A percentile compares a stretch with the other conserved stretches of the same genome.
Conservation (phyloP, 1,140 invertebrate genomes). For the Archivesica marissinica region DNA sequence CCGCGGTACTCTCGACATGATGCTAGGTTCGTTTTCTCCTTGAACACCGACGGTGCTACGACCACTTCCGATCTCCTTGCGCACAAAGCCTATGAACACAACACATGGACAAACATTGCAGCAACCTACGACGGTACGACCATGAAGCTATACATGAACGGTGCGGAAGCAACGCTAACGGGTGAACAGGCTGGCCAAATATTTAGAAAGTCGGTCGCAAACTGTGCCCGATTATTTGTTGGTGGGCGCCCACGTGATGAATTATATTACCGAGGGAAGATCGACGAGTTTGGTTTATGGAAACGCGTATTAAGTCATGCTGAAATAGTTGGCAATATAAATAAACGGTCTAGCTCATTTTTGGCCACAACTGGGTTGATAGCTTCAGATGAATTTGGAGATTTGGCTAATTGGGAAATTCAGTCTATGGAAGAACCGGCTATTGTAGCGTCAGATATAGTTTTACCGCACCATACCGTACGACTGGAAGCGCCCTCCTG, state of each 20-base stretch:
- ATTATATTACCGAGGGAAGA: slow-evolving; percentile 46
- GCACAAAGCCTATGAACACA: slow-evolving; percentile 57
- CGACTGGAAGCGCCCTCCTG: slow-evolving; percentile 72
- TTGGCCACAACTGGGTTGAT: slow-evolving; percentile 10
- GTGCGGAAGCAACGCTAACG: slow-evolving; percentile 64
- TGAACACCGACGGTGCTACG: slow-evolving; percentile 61
- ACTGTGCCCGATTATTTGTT: slow-evolving; percentile 64
- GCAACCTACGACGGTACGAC: slow-evolving; percentile 65
- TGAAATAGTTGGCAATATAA: slow-evolving; percentile 50
- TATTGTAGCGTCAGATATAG: slow-evolving; percentile 63
- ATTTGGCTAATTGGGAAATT: slow-evolving; percentile 62
- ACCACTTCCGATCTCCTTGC: slow-evolving; percentile 43
- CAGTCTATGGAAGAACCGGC: slow-evolving; percentile 2
- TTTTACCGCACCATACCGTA: slow-evolving; percentile 60
- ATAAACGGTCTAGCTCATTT: neutral
- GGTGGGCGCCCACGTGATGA: slow-evolving; percentile 54
- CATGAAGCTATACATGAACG: slow-evolving; percentile 72
- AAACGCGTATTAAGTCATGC: slow-evolving; percentile 14
- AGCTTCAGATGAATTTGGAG: slow-evolving; percentile 63
- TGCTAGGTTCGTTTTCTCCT: slow-evolving; percentile 65
- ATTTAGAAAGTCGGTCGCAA: slow-evolving; percentile 39
- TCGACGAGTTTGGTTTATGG: slow-evolving; percentile 61
- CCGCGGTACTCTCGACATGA: slow-evolving; percentile 41
- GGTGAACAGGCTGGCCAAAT: slow-evolving; percentile 60
- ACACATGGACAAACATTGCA: slow-evolving; percentile 69